Conservation (phyloP, 2,113 vertebrate genomes). For the Mesocricetus auratus region DNA sequence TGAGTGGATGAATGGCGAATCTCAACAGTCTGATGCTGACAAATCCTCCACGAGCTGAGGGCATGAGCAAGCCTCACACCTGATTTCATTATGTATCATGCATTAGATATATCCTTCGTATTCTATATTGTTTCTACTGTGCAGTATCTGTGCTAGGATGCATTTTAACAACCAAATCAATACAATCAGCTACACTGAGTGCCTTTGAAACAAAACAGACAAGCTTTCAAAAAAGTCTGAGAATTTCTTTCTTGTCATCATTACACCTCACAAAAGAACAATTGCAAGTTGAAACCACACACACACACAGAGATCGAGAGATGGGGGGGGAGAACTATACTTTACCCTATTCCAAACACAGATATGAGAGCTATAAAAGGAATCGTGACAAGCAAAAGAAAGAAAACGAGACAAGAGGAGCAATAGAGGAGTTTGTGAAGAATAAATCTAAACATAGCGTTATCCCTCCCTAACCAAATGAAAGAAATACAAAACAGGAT, state of each 20-base stretch:
- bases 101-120: background rate
- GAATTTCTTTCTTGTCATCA: background rate
- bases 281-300: background rate
- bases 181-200: background rate
- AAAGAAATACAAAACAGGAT: conserved; percentile 44
- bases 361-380: background rate
- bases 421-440: conserved; percentile 12
- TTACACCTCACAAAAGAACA: background rate
- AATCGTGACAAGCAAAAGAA: background rate
- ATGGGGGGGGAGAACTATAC: background rate
- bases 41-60: background rate
- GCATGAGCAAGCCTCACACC: background rate
- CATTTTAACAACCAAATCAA: background rate
- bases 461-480: background rate
- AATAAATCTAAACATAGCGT: conserved; percentile 63
- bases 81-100: background rate
- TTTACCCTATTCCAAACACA: background rate
- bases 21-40: background rate
- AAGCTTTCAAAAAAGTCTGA: background rate
- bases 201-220: background rate
- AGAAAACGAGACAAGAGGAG: background rate
- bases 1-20: background rate
- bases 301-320: background rate
- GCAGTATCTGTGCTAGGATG: background rate
- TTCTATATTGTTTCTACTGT: background rate